phyloP scores from a whole-genome alignment of 2,888 invertebrate genomes.

The Blera fallax region DNA sequence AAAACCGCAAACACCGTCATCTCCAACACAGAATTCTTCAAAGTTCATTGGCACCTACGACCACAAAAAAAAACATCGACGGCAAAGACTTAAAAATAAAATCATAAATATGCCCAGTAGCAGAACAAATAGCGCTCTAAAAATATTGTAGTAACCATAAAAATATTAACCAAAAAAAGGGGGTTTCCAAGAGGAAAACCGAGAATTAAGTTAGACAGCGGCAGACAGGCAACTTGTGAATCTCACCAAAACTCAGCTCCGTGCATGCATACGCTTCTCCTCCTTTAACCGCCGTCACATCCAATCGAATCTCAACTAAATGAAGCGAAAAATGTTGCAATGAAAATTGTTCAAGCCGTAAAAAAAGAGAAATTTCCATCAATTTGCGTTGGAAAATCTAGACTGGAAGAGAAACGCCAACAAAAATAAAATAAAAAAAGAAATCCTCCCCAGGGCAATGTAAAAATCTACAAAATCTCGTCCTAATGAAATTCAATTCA shows the following conservation, averaged over 20 bases:
- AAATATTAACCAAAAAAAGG: background rate
- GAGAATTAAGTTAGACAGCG: slow-evolving; percentile 35
- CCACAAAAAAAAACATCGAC: background rate
- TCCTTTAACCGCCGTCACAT: background rate
- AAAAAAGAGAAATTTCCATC: slow-evolving; percentile 66
- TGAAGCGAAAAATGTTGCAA: slow-evolving; percentile 53
- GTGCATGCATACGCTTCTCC: background rate
- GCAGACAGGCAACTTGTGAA: slow-evolving; percentile 18
- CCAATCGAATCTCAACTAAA: slow-evolving; percentile 18
- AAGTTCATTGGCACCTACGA: background rate
- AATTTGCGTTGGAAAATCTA: slow-evolving; percentile 47
- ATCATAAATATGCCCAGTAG: background rate
- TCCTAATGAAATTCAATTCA: slow-evolving; percentile 66
- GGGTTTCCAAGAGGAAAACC: background rate
- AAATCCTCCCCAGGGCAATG: slow-evolving; percentile 24
- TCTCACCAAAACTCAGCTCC: background rate
- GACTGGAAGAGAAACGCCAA: too few relatives aligned
- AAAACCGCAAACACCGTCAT: background rate
- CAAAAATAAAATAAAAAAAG: background rate
- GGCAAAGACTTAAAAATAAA: background rate
- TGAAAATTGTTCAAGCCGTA: slow-evolving; percentile 57
- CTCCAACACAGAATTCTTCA: background rate
- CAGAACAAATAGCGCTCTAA: background rate
- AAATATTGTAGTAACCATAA: background rate
- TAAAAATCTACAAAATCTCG: slow-evolving; percentile 60